A percentile compares a stretch with the other conserved stretches of the same genome.
phyloP scores from a whole-genome alignment of 2,888 invertebrate genomes.

The Epinotia nisella region DNA sequence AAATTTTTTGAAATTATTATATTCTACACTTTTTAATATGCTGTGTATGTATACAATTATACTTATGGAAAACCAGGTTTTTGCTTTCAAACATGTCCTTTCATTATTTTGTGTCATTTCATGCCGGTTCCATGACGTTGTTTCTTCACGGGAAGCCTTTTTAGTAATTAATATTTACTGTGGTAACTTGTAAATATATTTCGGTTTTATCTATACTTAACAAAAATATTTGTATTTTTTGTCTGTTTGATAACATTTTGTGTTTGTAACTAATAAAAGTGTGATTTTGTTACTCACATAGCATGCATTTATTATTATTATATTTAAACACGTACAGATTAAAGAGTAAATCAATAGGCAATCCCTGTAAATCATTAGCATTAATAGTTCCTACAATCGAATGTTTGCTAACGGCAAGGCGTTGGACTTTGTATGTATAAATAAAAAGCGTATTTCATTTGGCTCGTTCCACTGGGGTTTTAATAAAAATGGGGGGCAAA shows the following conservation, averaged over 20 bases:
- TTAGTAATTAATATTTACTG: constrained; percentile 16
- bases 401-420: too few relatives aligned
- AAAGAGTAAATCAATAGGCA: neutral
- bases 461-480: neutral
- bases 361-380: too few relatives aligned
- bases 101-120: constrained; percentile 59
- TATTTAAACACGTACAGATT: neutral
- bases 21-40: neutral
- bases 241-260: constrained; percentile 60
- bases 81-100: constrained; percentile 12
- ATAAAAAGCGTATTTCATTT: neutral
- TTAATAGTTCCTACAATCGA: too few relatives aligned
- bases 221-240: constrained; percentile 55
- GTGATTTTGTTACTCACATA: constrained; percentile 32
- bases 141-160: constrained; percentile 26
- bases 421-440: too few relatives aligned
- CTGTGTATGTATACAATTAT: neutral
- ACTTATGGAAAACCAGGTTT: constrained; percentile 1
- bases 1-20: neutral
- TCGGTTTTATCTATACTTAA: constrained; percentile 46
- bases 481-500: too few relatives aligned
- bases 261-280: constrained; percentile 51
- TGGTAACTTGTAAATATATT: constrained; percentile 53
- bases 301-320: constrained; percentile 27
- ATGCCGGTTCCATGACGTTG: constrained; percentile 60